These are phyloP conservation scores for Polypedilum vanderplanki DNA, from an alignment of 1,140 invertebrate genomes.

Conservation along the genomic window DNA sequence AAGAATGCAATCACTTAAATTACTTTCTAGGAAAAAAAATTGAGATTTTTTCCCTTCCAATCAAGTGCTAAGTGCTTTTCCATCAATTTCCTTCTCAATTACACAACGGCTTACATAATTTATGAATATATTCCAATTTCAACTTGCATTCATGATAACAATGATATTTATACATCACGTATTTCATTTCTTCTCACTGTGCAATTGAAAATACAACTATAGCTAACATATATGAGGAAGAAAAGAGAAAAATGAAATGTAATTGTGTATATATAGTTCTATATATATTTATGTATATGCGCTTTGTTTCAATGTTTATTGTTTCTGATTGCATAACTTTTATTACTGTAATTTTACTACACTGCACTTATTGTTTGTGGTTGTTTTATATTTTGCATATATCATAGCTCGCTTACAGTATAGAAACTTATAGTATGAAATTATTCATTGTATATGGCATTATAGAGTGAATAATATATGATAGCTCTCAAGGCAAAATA, in stretches of 20 bases:
- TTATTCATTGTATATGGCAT: no score
- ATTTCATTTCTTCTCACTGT: constrained; percentile 2
- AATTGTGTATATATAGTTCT: background rate
- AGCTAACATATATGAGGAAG: background rate
- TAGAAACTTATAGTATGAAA: no score
- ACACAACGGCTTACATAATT: constrained; percentile 6
- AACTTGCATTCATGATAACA: background rate
- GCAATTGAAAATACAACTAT: background rate
- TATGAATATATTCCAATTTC: background rate
- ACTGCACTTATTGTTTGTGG: constrained; percentile 2
- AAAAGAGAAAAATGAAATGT: background rate
- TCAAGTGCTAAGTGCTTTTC: background rate
- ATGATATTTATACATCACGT: background rate
- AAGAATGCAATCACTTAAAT: no score
- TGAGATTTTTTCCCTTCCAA: background rate
- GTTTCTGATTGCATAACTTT: constrained; percentile 13
- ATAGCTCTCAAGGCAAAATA: no score
- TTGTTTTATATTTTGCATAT: background rate
- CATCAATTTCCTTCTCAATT: background rate
- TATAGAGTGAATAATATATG: no score
- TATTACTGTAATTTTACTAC: constrained; percentile 2
- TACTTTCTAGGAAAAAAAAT: no score
- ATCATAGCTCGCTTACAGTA: background rate
- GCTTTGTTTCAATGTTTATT: constrained; percentile 19
- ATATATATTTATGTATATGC: background rate